These are phyloP conservation scores for Diaperis boleti DNA, from an alignment of 2,888 invertebrate species.

Conservation along the genomic window DNA sequence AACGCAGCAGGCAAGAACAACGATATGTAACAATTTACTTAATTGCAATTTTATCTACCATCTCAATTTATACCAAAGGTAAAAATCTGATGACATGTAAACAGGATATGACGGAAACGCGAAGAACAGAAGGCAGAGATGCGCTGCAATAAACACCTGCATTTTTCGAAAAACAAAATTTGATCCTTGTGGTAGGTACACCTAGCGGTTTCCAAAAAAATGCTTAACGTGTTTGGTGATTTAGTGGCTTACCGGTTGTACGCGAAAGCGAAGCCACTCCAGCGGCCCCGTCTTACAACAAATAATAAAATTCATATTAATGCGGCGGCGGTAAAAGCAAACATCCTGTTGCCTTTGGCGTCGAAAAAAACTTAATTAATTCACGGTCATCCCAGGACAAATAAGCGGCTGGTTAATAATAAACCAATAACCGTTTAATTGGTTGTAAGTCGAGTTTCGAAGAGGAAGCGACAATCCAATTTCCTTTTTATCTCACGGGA, in stretches of 20 bases:
- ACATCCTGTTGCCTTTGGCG: conserved; percentile 36
- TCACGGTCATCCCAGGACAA: conserved; percentile 33
- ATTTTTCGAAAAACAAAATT: too few relatives aligned
- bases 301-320: conserved; percentile 26
- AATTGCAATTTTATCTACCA: conserved; percentile 5
- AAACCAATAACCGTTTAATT: conserved; percentile 41
- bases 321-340: conserved; percentile 33
- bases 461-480: conserved; percentile 47
- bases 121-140: too few relatives aligned
- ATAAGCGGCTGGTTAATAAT: conserved; percentile 31
- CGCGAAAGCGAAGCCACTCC: neutral
- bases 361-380: conserved; percentile 40
- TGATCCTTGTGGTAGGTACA: too few relatives aligned
- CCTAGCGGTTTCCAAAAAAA: too few relatives aligned
- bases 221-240: too few relatives aligned
- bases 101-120: conserved; percentile 9
- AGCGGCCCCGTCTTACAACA: neutral
- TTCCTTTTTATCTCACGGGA: conserved; percentile 42
- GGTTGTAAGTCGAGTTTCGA: conserved; percentile 38
- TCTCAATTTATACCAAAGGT: neutral
- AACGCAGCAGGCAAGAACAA: conserved; percentile 1
- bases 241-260: neutral
- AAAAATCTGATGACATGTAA: conserved; percentile 13
- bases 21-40: conserved; percentile 11
- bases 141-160: too few relatives aligned